Conservation (phyloP, 1,140 invertebrate genomes). For the Drosophila azteca region DNA sequence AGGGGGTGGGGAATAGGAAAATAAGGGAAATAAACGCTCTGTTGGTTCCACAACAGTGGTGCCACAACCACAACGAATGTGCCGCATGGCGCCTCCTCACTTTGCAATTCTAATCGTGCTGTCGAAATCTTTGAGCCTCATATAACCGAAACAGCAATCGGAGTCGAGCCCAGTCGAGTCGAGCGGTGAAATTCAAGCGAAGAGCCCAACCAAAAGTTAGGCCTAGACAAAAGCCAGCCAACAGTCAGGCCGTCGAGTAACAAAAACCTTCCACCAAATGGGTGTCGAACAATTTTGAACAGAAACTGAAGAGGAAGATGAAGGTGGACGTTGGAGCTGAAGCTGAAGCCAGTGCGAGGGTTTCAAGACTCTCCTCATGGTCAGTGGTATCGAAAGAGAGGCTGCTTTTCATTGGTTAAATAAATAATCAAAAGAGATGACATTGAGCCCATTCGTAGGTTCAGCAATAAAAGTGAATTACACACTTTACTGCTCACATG, state of each 20-base stretch:
- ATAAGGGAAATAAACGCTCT: slow-evolving; percentile 23
- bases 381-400: slow-evolving; percentile 21
- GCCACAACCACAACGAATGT: slow-evolving; percentile 18
- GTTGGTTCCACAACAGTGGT: slow-evolving; percentile 49
- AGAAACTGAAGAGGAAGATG: background rate
- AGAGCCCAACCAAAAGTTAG: slow-evolving; percentile 28
- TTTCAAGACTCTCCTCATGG: background rate
- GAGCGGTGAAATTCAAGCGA: slow-evolving; percentile 32
- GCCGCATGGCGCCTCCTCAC: slow-evolving; percentile 43
- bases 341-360: background rate
- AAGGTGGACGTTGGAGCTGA: too few species aligned
- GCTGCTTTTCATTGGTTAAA: background rate
- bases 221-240: background rate
- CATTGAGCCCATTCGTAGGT: slow-evolving; percentile 10
- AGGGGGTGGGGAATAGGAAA: slow-evolving; percentile 8
- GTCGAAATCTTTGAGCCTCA: slow-evolving; percentile 69
- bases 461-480: too few species aligned
- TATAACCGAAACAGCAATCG: slow-evolving; percentile 54
- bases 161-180: slow-evolving; percentile 23
- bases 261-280: slow-evolving; percentile 19
- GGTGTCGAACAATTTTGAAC: slow-evolving; percentile 4
- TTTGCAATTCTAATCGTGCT: slow-evolving; percentile 65
- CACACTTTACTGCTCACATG: too few species aligned
- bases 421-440: background rate
- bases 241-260: background rate